A percentile compares a stretch with the other conserved stretches of the same genome.
phyloP scores from a whole-genome alignment of 2,113 vertebrate species.

The Nibea coibor region DNA sequence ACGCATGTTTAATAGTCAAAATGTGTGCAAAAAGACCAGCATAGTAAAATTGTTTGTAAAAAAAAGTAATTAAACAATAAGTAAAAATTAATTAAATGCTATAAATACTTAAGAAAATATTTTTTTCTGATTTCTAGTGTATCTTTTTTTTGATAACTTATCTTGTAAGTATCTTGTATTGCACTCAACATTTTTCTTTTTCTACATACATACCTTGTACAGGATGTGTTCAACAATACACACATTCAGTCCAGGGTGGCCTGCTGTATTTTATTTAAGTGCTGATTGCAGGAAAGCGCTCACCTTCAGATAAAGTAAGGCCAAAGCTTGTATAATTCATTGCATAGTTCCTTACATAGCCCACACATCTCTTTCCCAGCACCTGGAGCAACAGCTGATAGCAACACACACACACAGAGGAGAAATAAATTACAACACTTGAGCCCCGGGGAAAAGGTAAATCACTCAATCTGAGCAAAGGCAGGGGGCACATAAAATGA shows the following conservation, averaged over 20 bases:
- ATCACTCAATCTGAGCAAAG: constrained; percentile 46
- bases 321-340: constrained; percentile 64
- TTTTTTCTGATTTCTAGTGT: too few relatives aligned
- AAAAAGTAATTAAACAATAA: not conserved
- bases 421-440: constrained; percentile 54
- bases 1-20: constrained; percentile 9
- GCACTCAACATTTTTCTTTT: not conserved
- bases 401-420: constrained; percentile 10
- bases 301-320: constrained; percentile 50
- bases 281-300: constrained; percentile 25
- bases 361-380: constrained; percentile 21
- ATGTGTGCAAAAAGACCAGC: constrained; percentile 15
- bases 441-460: constrained; percentile 17
- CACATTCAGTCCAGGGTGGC: not conserved
- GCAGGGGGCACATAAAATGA: constrained; percentile 23
- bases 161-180: not conserved
- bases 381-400: constrained; percentile 40
- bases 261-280: constrained; percentile 17
- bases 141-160: too few relatives aligned
- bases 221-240: not conserved
- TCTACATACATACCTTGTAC: not conserved
- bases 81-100: too few relatives aligned
- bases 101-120: too few relatives aligned
- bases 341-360: not conserved
- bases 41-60: not conserved